phyloP scores from a whole-genome alignment of 2,797 vertebrate species.

The Percopsis omiscomaycus region DNA sequence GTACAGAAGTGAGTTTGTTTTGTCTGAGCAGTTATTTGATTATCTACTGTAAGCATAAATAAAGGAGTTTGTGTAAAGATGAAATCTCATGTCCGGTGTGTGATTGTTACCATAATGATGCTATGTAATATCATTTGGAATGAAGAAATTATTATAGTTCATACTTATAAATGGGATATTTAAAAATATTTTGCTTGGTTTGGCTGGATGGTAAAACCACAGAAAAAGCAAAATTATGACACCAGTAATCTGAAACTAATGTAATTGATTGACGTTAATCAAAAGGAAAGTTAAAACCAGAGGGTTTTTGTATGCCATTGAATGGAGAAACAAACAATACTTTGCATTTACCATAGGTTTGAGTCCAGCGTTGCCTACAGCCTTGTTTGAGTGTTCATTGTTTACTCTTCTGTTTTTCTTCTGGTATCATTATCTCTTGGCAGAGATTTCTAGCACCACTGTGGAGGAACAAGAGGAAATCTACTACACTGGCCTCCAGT shows the following conservation, averaged over 20 bases:
- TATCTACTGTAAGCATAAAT: constrained; percentile 50
- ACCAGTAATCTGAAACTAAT: too few relatives aligned
- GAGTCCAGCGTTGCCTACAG: background rate
- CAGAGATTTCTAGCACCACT: constrained; percentile 89
- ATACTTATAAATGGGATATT: too few relatives aligned
- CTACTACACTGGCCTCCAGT: constrained; percentile 82
- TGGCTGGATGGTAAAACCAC: too few relatives aligned
- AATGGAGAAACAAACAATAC: background rate
- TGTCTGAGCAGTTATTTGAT: constrained; percentile 66
- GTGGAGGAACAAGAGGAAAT: constrained; percentile 84
- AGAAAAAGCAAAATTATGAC: too few relatives aligned
- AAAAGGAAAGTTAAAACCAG: background rate
- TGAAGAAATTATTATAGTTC: too few relatives aligned
- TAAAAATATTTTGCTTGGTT: too few relatives aligned
- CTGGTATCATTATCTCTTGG: constrained; percentile 80
- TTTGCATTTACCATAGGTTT: too few relatives aligned
- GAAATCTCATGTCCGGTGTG: constrained; percentile 7
- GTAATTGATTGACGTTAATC: background rate
- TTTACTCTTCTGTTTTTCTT: constrained; percentile 48
- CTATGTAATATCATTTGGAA: too few relatives aligned
- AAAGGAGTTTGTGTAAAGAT: constrained; percentile 38
- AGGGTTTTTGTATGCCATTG: background rate
- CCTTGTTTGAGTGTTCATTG: background rate
- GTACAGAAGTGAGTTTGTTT: constrained; percentile 63
- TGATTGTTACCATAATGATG: background rate